These are phyloP conservation scores for Gymnoscelis rufifasciata DNA, from an alignment of 2,888 invertebrate species.

Conservation along the genomic window DNA sequence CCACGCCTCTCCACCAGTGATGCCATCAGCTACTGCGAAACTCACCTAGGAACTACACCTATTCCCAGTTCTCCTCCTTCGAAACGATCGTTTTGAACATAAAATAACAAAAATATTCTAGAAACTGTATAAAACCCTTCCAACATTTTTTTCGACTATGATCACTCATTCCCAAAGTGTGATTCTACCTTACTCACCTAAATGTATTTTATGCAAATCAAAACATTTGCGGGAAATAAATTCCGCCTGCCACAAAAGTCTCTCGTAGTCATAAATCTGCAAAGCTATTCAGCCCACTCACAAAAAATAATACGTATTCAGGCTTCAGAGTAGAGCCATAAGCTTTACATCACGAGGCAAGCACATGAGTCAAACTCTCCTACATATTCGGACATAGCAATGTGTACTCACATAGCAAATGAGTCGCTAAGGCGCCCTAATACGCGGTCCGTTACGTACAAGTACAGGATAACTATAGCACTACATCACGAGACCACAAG, in stretches of 20 bases:
- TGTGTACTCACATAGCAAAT: conserved; percentile 14
- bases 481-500: conserved; percentile 5
- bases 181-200: too few relatives aligned
- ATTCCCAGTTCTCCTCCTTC: neutral
- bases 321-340: conserved; percentile 13
- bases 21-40: conserved; percentile 20
- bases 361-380: conserved; percentile 25
- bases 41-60: conserved; percentile 6
- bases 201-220: conserved; percentile 5
- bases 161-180: too few relatives aligned
- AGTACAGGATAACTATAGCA: conserved; percentile 5
- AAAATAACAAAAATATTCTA: too few relatives aligned
- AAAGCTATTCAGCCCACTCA: neutral
- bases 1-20: conserved; percentile 37
- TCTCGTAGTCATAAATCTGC: neutral
- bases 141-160: too few relatives aligned
- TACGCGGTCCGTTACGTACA: conserved; percentile 11
- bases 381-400: conserved; percentile 20
- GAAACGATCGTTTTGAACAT: too few relatives aligned
- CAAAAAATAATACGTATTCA: neutral
- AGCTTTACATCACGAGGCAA: conserved; percentile 37
- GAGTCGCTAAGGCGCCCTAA: conserved; percentile 18
- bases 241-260: neutral
- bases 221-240: neutral
- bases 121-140: too few relatives aligned